phyloP scores from a whole-genome alignment of 2,113 vertebrate species.

The Rousettus leschenaultii region DNA sequence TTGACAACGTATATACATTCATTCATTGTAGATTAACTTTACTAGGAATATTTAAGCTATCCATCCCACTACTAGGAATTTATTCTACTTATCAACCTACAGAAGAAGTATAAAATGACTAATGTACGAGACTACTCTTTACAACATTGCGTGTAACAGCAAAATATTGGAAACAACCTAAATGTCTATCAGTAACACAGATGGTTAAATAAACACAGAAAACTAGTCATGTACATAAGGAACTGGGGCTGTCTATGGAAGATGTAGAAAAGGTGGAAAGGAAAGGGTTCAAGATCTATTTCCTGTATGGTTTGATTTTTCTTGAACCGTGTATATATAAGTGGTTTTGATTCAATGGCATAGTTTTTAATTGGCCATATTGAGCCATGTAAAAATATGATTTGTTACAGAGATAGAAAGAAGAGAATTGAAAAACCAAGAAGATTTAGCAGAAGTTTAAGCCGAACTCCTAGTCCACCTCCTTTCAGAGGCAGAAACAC shows the following conservation, averaged over 20 bases:
- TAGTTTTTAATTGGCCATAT: neutral
- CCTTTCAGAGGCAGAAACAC: conserved; percentile 95
- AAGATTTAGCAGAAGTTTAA: conserved; percentile 90
- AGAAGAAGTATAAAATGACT: neutral
- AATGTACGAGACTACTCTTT: neutral
- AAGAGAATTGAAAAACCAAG: conserved; percentile 92
- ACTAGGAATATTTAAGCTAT: neutral
- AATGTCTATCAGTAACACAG: neutral
- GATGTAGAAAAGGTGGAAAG: too few relatives aligned
- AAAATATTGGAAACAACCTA: neutral
- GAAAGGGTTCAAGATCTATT: neutral
- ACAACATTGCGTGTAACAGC: neutral
- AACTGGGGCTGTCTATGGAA: neutral
- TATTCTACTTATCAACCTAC: neutral
- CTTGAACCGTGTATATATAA: neutral
- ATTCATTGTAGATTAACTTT: neutral
- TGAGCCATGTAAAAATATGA: conserved; percentile 8
- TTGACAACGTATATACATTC: neutral
- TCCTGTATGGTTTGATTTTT: neutral
- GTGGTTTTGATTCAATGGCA: neutral
- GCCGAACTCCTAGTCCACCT: conserved; percentile 88
- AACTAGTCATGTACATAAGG: neutral
- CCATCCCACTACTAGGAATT: neutral
- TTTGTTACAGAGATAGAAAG: conserved; percentile 90
- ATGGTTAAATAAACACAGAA: neutral